Conservation (phyloP, 2,888 invertebrate species). For the Yponomeuta plumbellus region DNA sequence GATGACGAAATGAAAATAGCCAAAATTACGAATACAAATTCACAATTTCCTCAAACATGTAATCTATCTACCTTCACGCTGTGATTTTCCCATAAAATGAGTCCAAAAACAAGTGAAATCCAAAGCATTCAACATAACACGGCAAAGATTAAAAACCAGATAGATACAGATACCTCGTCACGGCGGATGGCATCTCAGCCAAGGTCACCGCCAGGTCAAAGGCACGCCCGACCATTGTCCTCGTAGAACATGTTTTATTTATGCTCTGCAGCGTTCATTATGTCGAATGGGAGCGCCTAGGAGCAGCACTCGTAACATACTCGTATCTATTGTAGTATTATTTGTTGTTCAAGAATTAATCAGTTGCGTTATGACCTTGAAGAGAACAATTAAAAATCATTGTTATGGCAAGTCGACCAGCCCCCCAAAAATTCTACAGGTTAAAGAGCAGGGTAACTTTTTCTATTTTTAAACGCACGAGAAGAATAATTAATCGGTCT, state of each 20-base stretch:
- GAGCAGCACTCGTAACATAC: not conserved
- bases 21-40: no score
- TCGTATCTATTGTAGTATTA: not conserved
- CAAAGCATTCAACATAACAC: not conserved
- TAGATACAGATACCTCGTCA: constrained; percentile 5
- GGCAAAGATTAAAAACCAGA: not conserved
- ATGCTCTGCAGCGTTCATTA: not conserved
- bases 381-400: no score
- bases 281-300: not conserved
- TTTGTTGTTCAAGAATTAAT: no score
- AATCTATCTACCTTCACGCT: no score
- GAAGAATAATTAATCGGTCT: no score
- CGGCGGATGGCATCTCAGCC: constrained; percentile 1
- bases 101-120: not conserved
- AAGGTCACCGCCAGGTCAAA: constrained; percentile 10
- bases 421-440: no score
- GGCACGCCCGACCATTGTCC: constrained; percentile 8
- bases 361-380: no score
- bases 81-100: not conserved
- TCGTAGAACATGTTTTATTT: not conserved
- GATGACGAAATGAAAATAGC: no score
- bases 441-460: no score
- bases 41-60: no score
- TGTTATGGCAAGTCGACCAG: no score
- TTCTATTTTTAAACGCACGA: no score